phyloP scores from a whole-genome alignment of 23 tunicate genomes.

The Oikopleura vanhoeffeni region DNA sequence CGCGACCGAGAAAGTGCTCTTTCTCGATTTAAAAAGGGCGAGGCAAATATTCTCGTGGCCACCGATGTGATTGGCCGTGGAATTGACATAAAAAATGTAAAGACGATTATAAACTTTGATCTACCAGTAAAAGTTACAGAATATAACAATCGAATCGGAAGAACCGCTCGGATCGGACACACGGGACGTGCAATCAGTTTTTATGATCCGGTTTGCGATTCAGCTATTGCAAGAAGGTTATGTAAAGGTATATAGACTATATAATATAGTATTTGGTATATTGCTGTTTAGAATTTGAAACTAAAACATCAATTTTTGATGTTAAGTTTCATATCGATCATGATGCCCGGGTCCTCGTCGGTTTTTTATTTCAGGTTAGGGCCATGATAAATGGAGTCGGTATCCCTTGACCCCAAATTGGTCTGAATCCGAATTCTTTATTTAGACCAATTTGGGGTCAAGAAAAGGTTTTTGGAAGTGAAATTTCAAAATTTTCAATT shows the following conservation, averaged over 20 bases:
- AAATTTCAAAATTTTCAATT: no score
- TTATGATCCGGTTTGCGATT: not conserved
- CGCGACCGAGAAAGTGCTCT: slow-evolving; percentile 5
- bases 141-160: not conserved
- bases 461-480: no score
- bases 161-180: slow-evolving; percentile 3
- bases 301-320: no score
- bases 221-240: not conserved
- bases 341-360: no score
- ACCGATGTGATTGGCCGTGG: slow-evolving; percentile 15
- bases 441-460: no score
- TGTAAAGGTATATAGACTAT: not conserved
- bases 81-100: not conserved
- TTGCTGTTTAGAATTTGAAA: no score
- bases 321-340: no score
- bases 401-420: no score
- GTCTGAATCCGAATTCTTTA: no score
- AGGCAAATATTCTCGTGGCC: slow-evolving; percentile 7
- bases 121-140: not conserved
- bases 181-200: not conserved
- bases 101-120: not conserved
- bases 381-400: no score
- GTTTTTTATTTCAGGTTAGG: no score
- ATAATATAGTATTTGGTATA: no score
- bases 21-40: not conserved